Base-by-base conservation (phyloP, 2,797 vertebrate species). In the Rhinogobio ventralis region DNA sequence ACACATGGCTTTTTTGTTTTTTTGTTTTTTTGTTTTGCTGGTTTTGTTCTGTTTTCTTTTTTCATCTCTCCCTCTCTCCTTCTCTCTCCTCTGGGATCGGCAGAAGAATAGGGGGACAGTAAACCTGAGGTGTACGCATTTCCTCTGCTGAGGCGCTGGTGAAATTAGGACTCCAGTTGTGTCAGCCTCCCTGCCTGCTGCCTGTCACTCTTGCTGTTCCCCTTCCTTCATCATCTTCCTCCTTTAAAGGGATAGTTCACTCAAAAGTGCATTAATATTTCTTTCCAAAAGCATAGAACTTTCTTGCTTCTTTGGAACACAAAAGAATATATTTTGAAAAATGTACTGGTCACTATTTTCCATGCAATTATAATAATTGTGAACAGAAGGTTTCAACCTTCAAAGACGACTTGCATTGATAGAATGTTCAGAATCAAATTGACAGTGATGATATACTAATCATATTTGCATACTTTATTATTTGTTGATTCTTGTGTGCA, bases 1-100 rank as follows among this genome's bases (percentile, higher is more conserved):
- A 84, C 91, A 90, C 86, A 86, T 91, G 78, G 68, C 88, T 57
- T 68, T 78, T 90, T 93, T 83, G 81, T 87, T 62, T 88, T 78
- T 90, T 93, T 83, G 81, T 87, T 62, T 88, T 79, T 86, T 79
- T 86, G 10, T 86, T 85, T 60, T 49, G 79, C 11, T 28, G 68
- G 23, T 81, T 60, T 76, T 15, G 39, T 64, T 69, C 75, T 28
- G 1, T 30, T 42, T 53, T 75, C 30, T 80, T 23, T 67, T 62
- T 57, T 69, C 83, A 73, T 88, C 79, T 87, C 77, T 42, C 55
- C 68, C 55, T 46, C 49, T 20, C 62, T 79, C 53, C 33, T 55
- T 71, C 45, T 82, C 33, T 85, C 67, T 67, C 42, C 86, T 90
- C 84, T 79, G 88, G 66, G 85, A 87, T 88, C 84, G 17, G 68